Evolutionary conservation across 2,113 vertebrate species (phyloP).

Genomic region (Brachionichthys hirsutus): DNA sequence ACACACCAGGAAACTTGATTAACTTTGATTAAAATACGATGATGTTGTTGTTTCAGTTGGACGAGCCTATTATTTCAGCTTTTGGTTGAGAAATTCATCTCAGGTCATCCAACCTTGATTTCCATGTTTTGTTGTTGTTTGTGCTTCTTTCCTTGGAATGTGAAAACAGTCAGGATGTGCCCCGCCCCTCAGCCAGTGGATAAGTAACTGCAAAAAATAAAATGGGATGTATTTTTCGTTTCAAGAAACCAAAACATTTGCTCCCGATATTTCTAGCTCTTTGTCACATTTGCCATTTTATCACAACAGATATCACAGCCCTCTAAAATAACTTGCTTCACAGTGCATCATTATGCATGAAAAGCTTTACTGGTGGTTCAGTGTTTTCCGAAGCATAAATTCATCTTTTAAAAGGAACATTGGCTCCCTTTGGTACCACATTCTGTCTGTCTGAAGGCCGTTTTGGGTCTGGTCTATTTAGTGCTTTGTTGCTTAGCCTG

Average conservation of each 20-base stretch:
- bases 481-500: slow-evolving; percentile 18
- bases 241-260: too few species aligned
- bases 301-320: slow-evolving; percentile 4
- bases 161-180: too few species aligned
- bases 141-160: too few species aligned
- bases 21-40: slow-evolving; percentile 52
- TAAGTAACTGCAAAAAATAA: too few species aligned
- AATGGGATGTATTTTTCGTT: too few species aligned
- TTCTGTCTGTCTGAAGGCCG: slow-evolving; percentile 12
- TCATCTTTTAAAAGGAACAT: slow-evolving; percentile 22
- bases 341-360: slow-evolving; percentile 28
- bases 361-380: slow-evolving; percentile 19
- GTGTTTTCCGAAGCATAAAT: slow-evolving; percentile 25
- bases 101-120: slow-evolving; percentile 25
- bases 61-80: not conserved
- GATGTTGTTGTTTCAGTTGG: slow-evolving; percentile 35
- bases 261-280: not conserved
- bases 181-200: too few species aligned
- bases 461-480: slow-evolving; percentile 11
- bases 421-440: slow-evolving; percentile 15
- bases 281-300: not conserved
- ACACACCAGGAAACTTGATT: slow-evolving; percentile 29
- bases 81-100: slow-evolving; percentile 26
- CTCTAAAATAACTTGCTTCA: slow-evolving; percentile 22
- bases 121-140: too few species aligned